Evolutionary conservation across 23 tunicate species (phyloP).

Genomic region (Ciona savignyi): DNA sequence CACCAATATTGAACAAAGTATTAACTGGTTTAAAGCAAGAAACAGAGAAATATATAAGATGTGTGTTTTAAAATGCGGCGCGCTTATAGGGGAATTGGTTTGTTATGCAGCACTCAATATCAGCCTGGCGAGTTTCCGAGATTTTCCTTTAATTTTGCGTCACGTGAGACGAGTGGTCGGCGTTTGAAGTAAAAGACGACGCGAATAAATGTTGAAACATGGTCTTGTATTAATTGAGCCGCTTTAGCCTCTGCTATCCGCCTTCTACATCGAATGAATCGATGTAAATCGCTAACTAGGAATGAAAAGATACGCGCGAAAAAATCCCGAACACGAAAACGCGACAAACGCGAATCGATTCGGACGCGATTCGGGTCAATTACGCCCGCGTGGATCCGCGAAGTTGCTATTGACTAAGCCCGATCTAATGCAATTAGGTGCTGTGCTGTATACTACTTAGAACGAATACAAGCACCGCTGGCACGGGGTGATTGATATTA

Average conservation of each 20-base stretch:
- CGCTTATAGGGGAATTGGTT: too few species aligned
- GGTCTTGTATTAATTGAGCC: neutral
- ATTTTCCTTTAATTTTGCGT: too few species aligned
- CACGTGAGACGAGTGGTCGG: too few species aligned
- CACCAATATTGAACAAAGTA: too few species aligned
- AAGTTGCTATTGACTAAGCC: neutral
- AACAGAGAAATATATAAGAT: too few species aligned
- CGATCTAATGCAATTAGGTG: neutral
- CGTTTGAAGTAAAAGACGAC: neutral
- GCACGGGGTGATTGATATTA: neutral
- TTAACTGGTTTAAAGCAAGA: too few species aligned
- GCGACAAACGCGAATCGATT: constrained; percentile 1
- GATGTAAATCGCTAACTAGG: neutral
- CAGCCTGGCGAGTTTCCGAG: too few species aligned
- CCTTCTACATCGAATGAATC: neutral
- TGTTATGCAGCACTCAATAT: too few species aligned
- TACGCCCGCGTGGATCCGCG: neutral
- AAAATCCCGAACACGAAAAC: constrained; percentile 1
- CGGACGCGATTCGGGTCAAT: neutral
- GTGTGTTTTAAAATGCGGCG: too few species aligned
- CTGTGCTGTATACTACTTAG: neutral
- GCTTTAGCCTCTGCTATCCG: neutral
- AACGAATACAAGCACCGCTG: neutral
- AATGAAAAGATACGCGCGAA: neutral
- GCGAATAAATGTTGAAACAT: neutral